Conservation (phyloP, 2,888 invertebrate genomes). For the Clusia tigrina region DNA sequence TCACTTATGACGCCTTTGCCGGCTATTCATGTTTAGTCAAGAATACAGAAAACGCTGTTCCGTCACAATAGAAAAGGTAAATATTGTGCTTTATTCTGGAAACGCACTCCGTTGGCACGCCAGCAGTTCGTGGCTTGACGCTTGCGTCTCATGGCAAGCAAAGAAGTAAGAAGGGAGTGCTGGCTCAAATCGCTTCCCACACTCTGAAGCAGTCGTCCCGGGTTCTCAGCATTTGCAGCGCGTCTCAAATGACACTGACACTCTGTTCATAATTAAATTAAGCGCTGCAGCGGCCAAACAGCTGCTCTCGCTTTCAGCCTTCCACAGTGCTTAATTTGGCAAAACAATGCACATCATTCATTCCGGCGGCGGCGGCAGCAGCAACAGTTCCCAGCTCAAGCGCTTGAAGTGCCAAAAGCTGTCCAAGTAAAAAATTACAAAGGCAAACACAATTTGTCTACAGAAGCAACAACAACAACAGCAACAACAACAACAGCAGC, state of each 20-base stretch:
- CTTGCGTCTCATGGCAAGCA: too few relatives aligned
- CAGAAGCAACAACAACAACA: not conserved
- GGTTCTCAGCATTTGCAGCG: not conserved
- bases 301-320: not conserved
- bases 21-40: too few relatives aligned
- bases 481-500: too few relatives aligned
- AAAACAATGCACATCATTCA: not conserved
- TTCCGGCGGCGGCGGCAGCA: not conserved
- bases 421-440: conserved; percentile 1
- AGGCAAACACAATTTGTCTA: not conserved
- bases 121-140: too few relatives aligned
- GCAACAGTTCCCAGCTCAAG: not conserved
- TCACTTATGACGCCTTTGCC: too few relatives aligned
- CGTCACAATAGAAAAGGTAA: too few relatives aligned
- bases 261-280: conserved; percentile 1
- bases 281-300: not conserved
- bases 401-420: conserved; percentile 1
- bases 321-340: not conserved
- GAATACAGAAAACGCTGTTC: too few relatives aligned
- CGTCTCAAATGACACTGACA: conserved; percentile 4
- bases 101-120: too few relatives aligned
- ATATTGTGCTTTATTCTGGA: too few relatives aligned
- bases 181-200: conserved; percentile 8
- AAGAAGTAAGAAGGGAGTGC: too few relatives aligned
- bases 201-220: not conserved